These are phyloP conservation scores for Ophion costatus DNA, from an alignment of 2,888 invertebrate species.

Conservation along the genomic window DNA sequence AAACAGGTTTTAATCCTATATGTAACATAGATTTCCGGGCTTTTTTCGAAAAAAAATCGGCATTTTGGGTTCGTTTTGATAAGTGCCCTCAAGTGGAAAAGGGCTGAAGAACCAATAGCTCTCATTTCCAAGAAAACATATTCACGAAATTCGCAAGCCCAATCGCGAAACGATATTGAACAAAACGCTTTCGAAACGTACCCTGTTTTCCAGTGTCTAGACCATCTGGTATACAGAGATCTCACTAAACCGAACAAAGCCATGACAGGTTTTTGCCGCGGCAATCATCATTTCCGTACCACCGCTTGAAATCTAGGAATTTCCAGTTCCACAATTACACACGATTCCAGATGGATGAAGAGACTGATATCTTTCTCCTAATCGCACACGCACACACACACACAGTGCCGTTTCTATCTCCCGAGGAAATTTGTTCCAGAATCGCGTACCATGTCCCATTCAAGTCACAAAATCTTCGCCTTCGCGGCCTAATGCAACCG, in stretches of 20 bases:
- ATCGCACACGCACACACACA: conserved; percentile 42
- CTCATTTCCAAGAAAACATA: no score
- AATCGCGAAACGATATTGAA: no score
- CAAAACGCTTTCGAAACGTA: not conserved
- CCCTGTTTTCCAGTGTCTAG: not conserved
- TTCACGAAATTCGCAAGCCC: no score
- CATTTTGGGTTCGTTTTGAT: not conserved
- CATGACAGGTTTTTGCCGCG: not conserved
- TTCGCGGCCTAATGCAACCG: not conserved
- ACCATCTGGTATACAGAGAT: not conserved
- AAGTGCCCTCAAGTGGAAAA: not conserved
- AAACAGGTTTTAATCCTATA: no score
- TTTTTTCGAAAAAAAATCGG: not conserved
- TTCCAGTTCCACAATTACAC: conserved; percentile 66
- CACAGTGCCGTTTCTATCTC: conserved; percentile 61
- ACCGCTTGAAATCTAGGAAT: conserved; percentile 50
- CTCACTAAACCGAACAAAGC: not conserved
- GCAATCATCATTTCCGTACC: not conserved
- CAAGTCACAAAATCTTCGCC: conserved; percentile 59
- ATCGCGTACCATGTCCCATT: conserved; percentile 55
- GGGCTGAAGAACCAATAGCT: not conserved
- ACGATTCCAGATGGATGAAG: conserved; percentile 60
- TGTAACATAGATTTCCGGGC: no score
- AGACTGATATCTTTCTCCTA: conserved; percentile 57
- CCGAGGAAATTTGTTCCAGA: conserved; percentile 66